Evolutionary conservation across 2,888 invertebrate genomes (phyloP), one percentile per base, ranked within the genome.

Genomic region (Pardosa pseudoannulata): DNA sequence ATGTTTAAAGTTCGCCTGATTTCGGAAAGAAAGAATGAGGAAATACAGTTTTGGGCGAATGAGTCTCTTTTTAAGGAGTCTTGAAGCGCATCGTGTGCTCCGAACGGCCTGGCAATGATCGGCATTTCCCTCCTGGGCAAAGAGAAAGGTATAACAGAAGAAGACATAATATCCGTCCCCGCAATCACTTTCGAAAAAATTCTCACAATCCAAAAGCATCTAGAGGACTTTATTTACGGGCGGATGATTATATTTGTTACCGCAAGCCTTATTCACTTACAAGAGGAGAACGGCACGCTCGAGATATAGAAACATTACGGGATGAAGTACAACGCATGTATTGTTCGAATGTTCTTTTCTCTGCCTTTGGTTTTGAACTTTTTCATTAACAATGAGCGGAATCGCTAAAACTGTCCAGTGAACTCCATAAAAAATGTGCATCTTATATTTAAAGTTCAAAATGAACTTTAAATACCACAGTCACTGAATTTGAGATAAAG

Each of bases 111-210:
- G n/a, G 16, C 56, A 56, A 23, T 2, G 56, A 56, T 56, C 23
- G 56, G 56, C 16, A 56, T 56, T 56, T 56, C 19, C 23, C 56
- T 23, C 19, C n/a, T 16, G 23, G 56, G 56, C 56, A 56, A 16
- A 56, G 56, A 56, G 56, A 56, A 56, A 56, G 56, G 56, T 23
- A 23, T 56, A 56, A 56, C 56, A 23, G 56, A 23, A 23, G 56
- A 56, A 56, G 56, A 23, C 23, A 56, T 23, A 23, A 23, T 56
- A 56, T 56, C 56, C 56, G 46, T 6, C 2, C 46, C 16, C 16
- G 56, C 56, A 56, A 56, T 56, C 56, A 56, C 56, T 56, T 56
- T 56, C 56, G 23, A 1, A 56, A 56, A 56, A 13, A 23, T 56
- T 56, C 56, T 23, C 56, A 46, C 16, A 16, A 16, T 2, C 16